These are phyloP conservation scores for Mesorhabditis sp. DNA, from an alignment of 2,888 invertebrate genomes.

Conservation along the genomic window DNA sequence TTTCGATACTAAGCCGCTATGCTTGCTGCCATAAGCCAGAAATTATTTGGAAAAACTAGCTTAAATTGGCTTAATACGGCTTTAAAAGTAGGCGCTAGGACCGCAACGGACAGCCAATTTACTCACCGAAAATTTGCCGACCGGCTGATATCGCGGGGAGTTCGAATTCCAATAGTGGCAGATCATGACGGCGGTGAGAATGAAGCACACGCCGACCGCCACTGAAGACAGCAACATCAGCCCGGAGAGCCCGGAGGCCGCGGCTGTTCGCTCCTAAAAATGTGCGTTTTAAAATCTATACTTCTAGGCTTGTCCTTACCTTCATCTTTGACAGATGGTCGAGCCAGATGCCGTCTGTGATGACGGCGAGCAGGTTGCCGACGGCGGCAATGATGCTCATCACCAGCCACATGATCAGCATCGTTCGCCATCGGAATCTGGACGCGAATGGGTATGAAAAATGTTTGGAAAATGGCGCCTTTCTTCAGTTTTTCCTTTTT, in stretches of 20 bases:
- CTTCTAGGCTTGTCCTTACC: constrained; percentile 45
- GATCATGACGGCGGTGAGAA: constrained; percentile 53
- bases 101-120: neutral
- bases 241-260: constrained; percentile 42
- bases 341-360: constrained; percentile 54
- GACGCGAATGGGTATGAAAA: neutral
- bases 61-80: neutral
- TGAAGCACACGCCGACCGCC: constrained; percentile 54
- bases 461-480: too few species aligned
- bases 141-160: constrained; percentile 51
- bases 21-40: neutral
- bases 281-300: neutral
- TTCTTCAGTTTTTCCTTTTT: too few species aligned
- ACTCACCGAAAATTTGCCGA: constrained; percentile 46
- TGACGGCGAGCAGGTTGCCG: constrained; percentile 51
- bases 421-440: constrained; percentile 51
- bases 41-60: neutral
- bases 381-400: constrained; percentile 53
- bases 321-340: constrained; percentile 55
- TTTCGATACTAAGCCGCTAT: too few species aligned
- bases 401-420: constrained; percentile 53
- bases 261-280: constrained; percentile 1
- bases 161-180: constrained; percentile 56
- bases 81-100: neutral
- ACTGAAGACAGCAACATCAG: constrained; percentile 53